Conservation (phyloP, 2,797 vertebrate genomes). For the Neosalanx taihuensis region DNA sequence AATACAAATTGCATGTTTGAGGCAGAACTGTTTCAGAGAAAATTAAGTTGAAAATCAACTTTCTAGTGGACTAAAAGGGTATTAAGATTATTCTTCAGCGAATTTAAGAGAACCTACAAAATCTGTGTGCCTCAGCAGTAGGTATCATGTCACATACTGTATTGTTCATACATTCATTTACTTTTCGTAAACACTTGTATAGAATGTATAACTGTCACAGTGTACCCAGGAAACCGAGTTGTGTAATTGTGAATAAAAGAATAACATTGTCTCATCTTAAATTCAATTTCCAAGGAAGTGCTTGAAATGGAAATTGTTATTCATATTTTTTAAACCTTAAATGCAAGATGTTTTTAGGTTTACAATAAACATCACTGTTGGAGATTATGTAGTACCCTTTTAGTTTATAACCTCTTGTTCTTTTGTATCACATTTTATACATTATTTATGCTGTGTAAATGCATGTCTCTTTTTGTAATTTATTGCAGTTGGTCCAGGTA, state of each 20-base stretch:
- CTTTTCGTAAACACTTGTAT: conserved; percentile 26
- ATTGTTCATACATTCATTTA: conserved; percentile 24
- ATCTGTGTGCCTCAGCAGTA: conserved; percentile 16
- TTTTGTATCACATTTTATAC: conserved; percentile 48
- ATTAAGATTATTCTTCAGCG: conserved; percentile 10
- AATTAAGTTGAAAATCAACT: not conserved
- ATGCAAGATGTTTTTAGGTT: not conserved
- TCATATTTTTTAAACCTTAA: not conserved
- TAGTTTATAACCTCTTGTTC: conserved; percentile 34
- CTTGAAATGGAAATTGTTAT: conserved; percentile 22
- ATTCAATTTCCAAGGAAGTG: conserved; percentile 12
- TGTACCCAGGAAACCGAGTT: conserved; percentile 30
- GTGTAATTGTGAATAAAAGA: conserved; percentile 22
- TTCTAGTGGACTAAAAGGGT: conserved; percentile 12
- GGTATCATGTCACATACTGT: conserved; percentile 2
- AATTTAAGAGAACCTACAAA: conserved; percentile 18
- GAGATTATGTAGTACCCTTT: conserved; percentile 19
- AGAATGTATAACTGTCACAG: conserved; percentile 46
- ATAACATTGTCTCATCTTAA: conserved; percentile 3
- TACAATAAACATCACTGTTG: conserved; percentile 29
- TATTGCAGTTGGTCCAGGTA: conserved; percentile 57
- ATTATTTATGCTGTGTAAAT: conserved; percentile 68
- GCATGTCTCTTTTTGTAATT: conserved; percentile 68
- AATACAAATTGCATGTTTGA: conserved; percentile 61
- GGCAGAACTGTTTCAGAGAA: conserved; percentile 29